These are phyloP conservation scores for Micrasema minimum DNA, from an alignment of 1,140 invertebrate genomes.

Conservation along the genomic window DNA sequence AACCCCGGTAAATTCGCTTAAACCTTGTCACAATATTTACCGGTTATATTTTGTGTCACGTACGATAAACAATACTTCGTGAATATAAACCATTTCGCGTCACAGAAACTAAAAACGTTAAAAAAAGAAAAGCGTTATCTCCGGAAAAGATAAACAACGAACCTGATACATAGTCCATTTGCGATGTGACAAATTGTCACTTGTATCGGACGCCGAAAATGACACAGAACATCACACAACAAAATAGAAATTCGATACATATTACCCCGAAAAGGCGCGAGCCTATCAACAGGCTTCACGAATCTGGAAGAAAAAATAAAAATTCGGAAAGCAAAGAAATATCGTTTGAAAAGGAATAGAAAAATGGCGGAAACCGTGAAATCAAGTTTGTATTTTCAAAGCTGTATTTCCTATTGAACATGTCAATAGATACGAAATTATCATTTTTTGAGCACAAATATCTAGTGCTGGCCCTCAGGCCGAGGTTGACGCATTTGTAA, in stretches of 20 bases:
- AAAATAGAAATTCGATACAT: slow-evolving; percentile 36
- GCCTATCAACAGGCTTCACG: slow-evolving; percentile 22
- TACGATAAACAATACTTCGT: background rate
- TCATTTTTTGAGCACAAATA: no score
- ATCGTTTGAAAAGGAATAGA: no score
- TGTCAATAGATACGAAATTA: no score
- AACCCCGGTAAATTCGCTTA: no score
- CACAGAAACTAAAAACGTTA: background rate
- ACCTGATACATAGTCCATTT: slow-evolving; percentile 14
- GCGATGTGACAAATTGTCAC: slow-evolving; percentile 32
- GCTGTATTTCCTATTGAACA: no score
- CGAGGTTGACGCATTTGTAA: no score
- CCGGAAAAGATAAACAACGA: slow-evolving; percentile 15
- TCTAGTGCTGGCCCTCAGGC: no score
- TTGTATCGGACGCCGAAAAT: slow-evolving; percentile 7
- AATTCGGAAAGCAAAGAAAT: background rate
- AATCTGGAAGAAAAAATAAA: background rate
- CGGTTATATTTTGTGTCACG: background rate
- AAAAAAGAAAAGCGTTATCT: background rate
- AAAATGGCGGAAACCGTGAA: background rate
- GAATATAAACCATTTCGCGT: background rate
- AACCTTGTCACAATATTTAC: background rate
- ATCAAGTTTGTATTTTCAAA: slow-evolving; percentile 8
- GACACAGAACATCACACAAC: background rate
- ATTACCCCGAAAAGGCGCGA: background rate